phyloP scores from a whole-genome alignment of 2,113 vertebrate species.

The Gracilinanus agilis region DNA sequence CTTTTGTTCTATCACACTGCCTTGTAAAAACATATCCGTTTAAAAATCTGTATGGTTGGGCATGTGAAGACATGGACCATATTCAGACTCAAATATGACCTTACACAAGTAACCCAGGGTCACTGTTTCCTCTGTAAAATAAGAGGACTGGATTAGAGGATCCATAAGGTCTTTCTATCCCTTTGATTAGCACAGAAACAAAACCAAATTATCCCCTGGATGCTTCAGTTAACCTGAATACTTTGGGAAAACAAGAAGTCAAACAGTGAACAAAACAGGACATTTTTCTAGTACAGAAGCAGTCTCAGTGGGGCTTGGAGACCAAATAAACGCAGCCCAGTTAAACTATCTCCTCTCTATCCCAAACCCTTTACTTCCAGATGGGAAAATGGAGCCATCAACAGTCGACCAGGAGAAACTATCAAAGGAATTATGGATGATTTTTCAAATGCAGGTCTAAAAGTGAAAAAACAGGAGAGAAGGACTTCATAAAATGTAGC shows the following conservation, averaged over 20 bases:
- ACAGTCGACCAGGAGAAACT: not conserved
- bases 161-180: not conserved
- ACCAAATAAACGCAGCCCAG: not conserved
- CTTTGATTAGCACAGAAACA: not conserved
- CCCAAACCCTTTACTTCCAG: not conserved
- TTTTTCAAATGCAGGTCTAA: slow-evolving; percentile 79
- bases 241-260: not conserved
- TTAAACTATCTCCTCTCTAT: slow-evolving; percentile 65
- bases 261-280: not conserved
- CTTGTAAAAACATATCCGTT: not conserved
- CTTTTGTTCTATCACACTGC: not conserved
- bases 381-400: not conserved
- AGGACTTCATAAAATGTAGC: slow-evolving; percentile 83
- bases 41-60: not conserved
- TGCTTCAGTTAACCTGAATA: not conserved
- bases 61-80: not conserved
- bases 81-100: not conserved
- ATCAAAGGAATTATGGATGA: not conserved
- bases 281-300: not conserved
- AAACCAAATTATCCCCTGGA: slow-evolving; percentile 5
- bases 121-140: not conserved
- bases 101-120: not conserved
- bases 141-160: not conserved
- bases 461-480: slow-evolving; percentile 81
- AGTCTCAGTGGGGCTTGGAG: not conserved